Percentiles rank a stretch among this genome's conserved stretches.
Evolutionary conservation across 1,140 invertebrate species (phyloP).

Genomic region (Drosophila pseudoananassae): DNA sequence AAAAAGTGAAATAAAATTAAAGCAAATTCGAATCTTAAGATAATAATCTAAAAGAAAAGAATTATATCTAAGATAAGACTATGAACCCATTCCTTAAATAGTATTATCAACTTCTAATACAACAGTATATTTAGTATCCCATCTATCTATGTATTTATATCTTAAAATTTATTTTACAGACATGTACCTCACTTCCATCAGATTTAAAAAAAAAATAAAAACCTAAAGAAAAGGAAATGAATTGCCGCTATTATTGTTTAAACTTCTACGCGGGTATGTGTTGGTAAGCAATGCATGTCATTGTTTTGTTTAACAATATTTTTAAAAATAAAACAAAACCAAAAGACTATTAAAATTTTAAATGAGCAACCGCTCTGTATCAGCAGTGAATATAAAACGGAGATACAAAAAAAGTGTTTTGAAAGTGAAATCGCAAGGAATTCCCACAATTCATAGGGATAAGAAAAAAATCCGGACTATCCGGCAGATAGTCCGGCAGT

Average conservation of each 20-base stretch:
- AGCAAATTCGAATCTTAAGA: too few relatives aligned
- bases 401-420: conserved; percentile 1
- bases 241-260: neutral
- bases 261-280: conserved; percentile 14
- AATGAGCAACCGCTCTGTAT: conserved; percentile 11
- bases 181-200: neutral
- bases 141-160: too few relatives aligned
- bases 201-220: neutral
- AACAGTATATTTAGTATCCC: too few relatives aligned
- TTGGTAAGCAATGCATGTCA: conserved; percentile 46
- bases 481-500: conserved; percentile 1
- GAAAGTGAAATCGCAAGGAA: neutral
- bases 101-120: too few relatives aligned
- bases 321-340: conserved; percentile 19
- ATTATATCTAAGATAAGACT: too few relatives aligned
- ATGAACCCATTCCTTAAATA: too few relatives aligned
- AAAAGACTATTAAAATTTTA: conserved; percentile 1
- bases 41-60: too few relatives aligned
- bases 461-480: conserved; percentile 5
- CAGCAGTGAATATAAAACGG: conserved; percentile 8
- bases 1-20: too few relatives aligned
- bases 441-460: neutral
- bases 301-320: conserved; percentile 30
- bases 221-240: neutral
- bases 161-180: neutral